Base-by-base conservation (phyloP, 2,797 vertebrate genomes). In the Acanthis flammea region DNA sequence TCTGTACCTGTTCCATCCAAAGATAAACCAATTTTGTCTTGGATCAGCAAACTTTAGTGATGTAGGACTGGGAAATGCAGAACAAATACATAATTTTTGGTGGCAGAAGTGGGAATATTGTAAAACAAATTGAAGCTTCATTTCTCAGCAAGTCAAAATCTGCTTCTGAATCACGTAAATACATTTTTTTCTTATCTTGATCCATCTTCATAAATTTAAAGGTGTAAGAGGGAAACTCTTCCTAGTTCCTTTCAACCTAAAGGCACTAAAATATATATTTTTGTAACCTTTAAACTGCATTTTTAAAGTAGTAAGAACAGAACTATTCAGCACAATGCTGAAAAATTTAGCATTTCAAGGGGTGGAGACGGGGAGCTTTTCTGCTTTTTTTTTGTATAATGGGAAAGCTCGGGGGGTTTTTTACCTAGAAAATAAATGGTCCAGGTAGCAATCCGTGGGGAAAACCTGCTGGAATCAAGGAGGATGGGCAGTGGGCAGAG, bases 291-390 rank as follows among this genome's bases (percentile, higher is more conserved):
- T 15, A 45, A 53, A 28, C 62, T 44, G 15, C 6, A 7, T 65
- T 65, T 86, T 55, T 28, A 73, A 73, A 70, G 50, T 3, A 19
- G 16, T 6, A 14, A 42, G 17, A 45, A 42, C 31, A 50, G 50
- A 78, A 86, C 10, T 37, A 12, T 4, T 66, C 70, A 39, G 17
- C 54, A 31, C 25, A 13, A 0, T 10, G 47, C 33, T 73, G 53
- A 47, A 80, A 68, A 72, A 33, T 8, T n/a, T 7, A 60, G 24
- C 7, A 7, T 63, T 35, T 51, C 2, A 12, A 14, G 3, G 23
- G 2, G 6, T 0, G 11, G 12, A 3, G 21, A 39, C 6, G 1
- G 14, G 7, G 4, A 28, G 12, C 4, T 44, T 10, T 14, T 57
- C 33, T 57, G 9, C 37, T 50, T 62, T 84, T 23, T 27, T 28